These are phyloP conservation scores for Tinea semifulvella DNA, from an alignment of 2,888 invertebrate species.

Conservation along the genomic window DNA sequence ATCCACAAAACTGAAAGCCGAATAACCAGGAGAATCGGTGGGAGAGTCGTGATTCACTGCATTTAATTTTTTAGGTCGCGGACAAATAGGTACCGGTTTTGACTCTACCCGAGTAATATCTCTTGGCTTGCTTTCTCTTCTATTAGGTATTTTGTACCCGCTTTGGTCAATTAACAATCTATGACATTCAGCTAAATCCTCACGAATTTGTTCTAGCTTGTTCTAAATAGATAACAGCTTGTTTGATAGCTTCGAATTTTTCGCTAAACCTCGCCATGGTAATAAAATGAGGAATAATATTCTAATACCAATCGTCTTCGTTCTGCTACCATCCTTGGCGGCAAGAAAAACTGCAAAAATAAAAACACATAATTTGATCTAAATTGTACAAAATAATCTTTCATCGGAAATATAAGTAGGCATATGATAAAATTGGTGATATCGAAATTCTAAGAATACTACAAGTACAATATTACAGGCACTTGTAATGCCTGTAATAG, in stretches of 20 bases:
- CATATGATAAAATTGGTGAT: neutral
- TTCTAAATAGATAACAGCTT: slow-evolving; percentile 73
- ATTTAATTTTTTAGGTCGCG: slow-evolving; percentile 35
- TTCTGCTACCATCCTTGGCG: slow-evolving; percentile 61
- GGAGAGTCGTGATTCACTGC: slow-evolving; percentile 44
- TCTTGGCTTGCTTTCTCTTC: slow-evolving; percentile 38
- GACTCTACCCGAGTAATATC: slow-evolving; percentile 21
- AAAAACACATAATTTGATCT: slow-evolving; percentile 1
- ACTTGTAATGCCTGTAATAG: too few relatives aligned
- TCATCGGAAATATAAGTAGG: too few relatives aligned
- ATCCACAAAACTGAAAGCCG: slow-evolving; percentile 48
- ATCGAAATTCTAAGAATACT: too few relatives aligned
- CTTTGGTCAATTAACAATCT: slow-evolving; percentile 46
- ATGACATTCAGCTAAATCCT: slow-evolving; percentile 56
- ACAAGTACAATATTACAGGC: too few relatives aligned
- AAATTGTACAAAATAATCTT: neutral
- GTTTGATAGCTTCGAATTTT: slow-evolving; percentile 66
- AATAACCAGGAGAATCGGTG: slow-evolving; percentile 31
- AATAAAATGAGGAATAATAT: slow-evolving; percentile 77
- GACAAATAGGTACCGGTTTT: slow-evolving; percentile 29
- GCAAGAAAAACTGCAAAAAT: slow-evolving; percentile 45
- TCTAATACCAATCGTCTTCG: slow-evolving; percentile 71
- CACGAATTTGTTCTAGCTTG: slow-evolving; percentile 71
- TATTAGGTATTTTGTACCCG: slow-evolving; percentile 45
- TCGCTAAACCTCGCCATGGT: slow-evolving; percentile 73